Base-by-base conservation (phyloP, 92 coral and sea anemone species). In the Chrysogorgia sp. region DNA sequence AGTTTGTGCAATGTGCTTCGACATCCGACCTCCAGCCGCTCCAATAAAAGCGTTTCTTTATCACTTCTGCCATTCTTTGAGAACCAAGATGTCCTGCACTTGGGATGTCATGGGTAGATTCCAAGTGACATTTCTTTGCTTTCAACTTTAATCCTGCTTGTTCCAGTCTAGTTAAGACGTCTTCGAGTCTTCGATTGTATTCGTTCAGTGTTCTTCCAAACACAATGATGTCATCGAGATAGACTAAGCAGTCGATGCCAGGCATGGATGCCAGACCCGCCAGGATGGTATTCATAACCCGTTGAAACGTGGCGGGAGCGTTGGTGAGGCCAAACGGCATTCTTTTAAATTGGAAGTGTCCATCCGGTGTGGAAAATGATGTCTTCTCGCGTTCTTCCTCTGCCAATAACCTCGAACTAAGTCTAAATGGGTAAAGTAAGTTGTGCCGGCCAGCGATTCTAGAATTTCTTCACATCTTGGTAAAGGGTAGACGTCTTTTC, bases 41-140 rank as follows among this genome's bases (percentile, higher is more conserved):
- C 84, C 84, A 89, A 40, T 78, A 48, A 67, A 82, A 85, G 40
- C 87, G 43, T 31, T 34, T 40, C 12, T 81, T 71, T 2, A 84
- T 65, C 22, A 55, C 70, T 37, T 64, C 83, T 33, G 32, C 33
- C 19, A 80, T 64, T 19, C 82, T 56, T 13, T 41, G 29, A 21
- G 81, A 55, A 8, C 91, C 89, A 10, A 76, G 67, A 48, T 84
- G 89, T 20, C 87, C 87, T 23, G 89, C 81, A 57, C 82, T 71
- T 0, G 86, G 86, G 8, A n/a, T 67, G 32, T 74, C 64, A 32
- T 80, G 86, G 28, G 78, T 72, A 58, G 55, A 37, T 30, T 55
- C 48, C 65, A 45, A 76, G 80, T 63, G 67, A 58, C 63, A 58
- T 56, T 77, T 57, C 71, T 86, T 65, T 3, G 17, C 40, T 50